Base-by-base conservation (phyloP, 2,888 invertebrate genomes). In the Didymodactylos carnosus region DNA sequence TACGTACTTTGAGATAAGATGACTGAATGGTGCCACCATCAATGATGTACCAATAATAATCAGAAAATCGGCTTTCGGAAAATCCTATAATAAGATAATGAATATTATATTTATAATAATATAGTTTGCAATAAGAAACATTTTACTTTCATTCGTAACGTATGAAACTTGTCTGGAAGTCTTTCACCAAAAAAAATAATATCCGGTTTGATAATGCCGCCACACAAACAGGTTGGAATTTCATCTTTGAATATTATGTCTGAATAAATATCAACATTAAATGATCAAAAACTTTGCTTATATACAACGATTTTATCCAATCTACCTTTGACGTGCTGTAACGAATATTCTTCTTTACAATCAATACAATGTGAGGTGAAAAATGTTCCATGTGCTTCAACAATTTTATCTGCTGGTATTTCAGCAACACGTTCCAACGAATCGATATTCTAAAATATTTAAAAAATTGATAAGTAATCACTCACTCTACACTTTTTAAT, bases 111-210 rank as follows among this genome's bases (percentile, higher is more conserved):
- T 0, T 23, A 29, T 4, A 39, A 8, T 23, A 23, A 19, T 8
- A 5, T 70, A 6, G n/a, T 23, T 23, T 8, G n/a, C n/a, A n/a
- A n/a, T n/a, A n/a, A n/a, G n/a, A n/a, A n/a, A n/a, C n/a, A n/a
- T n/a, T n/a, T n/a, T n/a, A n/a, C n/a, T n/a, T n/a, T n/a, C n/a
- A n/a, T n/a, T n/a, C n/a, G n/a, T n/a, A n/a, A 77, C 46, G n/a
- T n/a, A 76, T 79, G 79, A 79, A 94, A 95, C 77, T 88, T 86
- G 0, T 86, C 84, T 0, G 95, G 94, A 23, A 95, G 86, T 80
- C 87, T 87, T 85, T 95, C 94, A n/a, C 94, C 94, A 83, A 94
- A 97, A 85, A 97, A 94, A 19, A 94, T 90, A 78, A 97, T 92
- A 80, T 95, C 94, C 76, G 94, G 94, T 82, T 94, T 94, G 0